Percentiles rank a stretch among this genome's conserved stretches.
phyloP scores from a whole-genome alignment of 1,140 invertebrate genomes.

The Dendrolimus kikuchii region DNA sequence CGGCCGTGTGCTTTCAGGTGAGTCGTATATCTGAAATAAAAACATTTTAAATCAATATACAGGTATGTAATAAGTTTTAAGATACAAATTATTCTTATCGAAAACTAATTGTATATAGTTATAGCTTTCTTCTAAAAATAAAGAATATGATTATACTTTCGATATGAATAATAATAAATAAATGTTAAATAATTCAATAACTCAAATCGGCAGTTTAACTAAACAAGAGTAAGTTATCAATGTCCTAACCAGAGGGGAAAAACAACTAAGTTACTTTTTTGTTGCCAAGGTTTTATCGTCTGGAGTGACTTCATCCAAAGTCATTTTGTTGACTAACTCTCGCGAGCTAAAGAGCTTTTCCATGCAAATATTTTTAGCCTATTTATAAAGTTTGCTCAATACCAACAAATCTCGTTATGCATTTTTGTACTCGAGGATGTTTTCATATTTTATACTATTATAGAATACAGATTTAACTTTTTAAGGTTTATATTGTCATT shows the following conservation, averaged over 20 bases:
- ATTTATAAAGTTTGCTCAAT: constrained; percentile 15
- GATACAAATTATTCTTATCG: too few relatives aligned
- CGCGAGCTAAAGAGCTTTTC: constrained; percentile 16
- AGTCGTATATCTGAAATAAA: constrained; percentile 59
- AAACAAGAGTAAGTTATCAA: background rate
- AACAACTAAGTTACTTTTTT: constrained; percentile 5
- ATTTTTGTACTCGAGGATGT: too few relatives aligned
- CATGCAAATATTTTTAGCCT: constrained; percentile 20
- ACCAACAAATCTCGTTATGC: background rate
- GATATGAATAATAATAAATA: too few relatives aligned
- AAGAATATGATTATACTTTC: too few relatives aligned
- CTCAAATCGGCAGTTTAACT: too few relatives aligned
- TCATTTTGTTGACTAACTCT: constrained; percentile 18
- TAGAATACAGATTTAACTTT: too few relatives aligned
- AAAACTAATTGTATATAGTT: too few relatives aligned
- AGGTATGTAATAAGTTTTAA: too few relatives aligned
- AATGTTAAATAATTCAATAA: too few relatives aligned
- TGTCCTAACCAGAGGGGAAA: background rate
- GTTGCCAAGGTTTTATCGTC: background rate
- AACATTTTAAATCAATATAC: constrained; percentile 9
- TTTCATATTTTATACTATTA: too few relatives aligned
- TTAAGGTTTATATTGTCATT: too few relatives aligned
- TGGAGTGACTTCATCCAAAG: constrained; percentile 13
- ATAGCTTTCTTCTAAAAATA: too few relatives aligned
- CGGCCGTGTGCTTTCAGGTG: constrained; percentile 45